Percentiles rank a stretch among this genome's conserved stretches.
Conservation (phyloP, 2,888 invertebrate species). For the Rhyacophila evoluta region DNA sequence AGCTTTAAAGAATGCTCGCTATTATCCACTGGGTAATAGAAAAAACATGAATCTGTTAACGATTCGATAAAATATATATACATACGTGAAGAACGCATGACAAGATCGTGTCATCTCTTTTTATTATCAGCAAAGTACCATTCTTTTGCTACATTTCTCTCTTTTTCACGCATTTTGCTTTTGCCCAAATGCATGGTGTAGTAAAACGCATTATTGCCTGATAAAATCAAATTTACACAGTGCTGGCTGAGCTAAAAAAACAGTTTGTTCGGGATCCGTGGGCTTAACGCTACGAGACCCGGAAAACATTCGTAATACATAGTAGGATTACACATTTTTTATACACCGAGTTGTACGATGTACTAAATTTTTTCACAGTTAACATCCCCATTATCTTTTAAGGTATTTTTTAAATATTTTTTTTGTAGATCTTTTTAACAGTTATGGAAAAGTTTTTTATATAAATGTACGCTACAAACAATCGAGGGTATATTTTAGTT, state of each 20-base stretch:
- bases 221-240: conserved; percentile 52
- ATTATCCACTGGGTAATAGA: conserved; percentile 52
- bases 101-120: conserved; percentile 3
- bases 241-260: conserved; percentile 36
- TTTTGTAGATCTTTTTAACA: too few relatives aligned
- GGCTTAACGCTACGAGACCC: not conserved
- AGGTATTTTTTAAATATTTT: too few relatives aligned
- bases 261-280: conserved; percentile 36
- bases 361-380: too few relatives aligned
- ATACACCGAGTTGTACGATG: too few relatives aligned
- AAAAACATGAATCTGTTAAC: conserved; percentile 54
- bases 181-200: conserved; percentile 42
- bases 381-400: too few relatives aligned
- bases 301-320: not conserved
- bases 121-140: not conserved
- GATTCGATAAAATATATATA: conserved; percentile 35
- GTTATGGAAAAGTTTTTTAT: too few relatives aligned
- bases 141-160: not conserved
- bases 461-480: too few relatives aligned
- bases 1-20: conserved; percentile 49
- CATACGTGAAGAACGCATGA: not conserved
- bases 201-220: conserved; percentile 51
- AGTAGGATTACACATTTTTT: too few relatives aligned
- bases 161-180: conserved; percentile 34
- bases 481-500: too few relatives aligned